Evolutionary conservation across 2,797 vertebrate genomes (phyloP), one percentile per base, ranked within the genome.

Genomic region (Enteromius unitaeniatus): DNA sequence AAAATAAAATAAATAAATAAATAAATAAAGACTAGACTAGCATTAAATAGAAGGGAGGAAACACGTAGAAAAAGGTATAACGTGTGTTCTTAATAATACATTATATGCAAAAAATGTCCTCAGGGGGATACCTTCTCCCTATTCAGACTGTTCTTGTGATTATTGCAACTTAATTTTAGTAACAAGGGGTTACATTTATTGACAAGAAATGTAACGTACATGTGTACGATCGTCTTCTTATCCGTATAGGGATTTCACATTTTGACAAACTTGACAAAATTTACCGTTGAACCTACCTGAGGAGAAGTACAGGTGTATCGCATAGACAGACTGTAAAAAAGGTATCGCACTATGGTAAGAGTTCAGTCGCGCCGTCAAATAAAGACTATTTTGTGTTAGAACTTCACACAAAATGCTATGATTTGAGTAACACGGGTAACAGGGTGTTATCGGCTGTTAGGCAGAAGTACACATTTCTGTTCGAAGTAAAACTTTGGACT

Each of bases 331-430:
- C 40, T 40, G 40, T 10, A 40, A 40, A 40, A 40, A 40, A 42
- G 2, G 40, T 10, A 42, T 10, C 40, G 40, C 40, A 42, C 40
- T 42, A 9, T 40, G 23, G 9, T 3, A 17, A 17, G 23, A 45
- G 11, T 19, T 37, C 9, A 5, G 19, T 34, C 7, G 4, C 23
- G n/a, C 19, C 19, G 23, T 21, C 23, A 37, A 40, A n/a, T 19
- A 6, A 1, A 34, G n/a, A 82, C 80, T 65, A n/a, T n/a, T n/a
- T n/a, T n/a, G n/a, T n/a, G n/a, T n/a, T 82, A 65, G 28, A 74
- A 51, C 26, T 31, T 62, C 2, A 28, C 37, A 47, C 55, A 14
- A 37, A 51, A 14, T 51, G 0, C 8, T 15, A 14, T 51, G 0
- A 13, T 15, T 4, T 74, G 26, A 51, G 21, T 19, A 49, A 23